Base-by-base conservation (phyloP, 2,888 invertebrate genomes). In the Chrysodeixis includens region DNA sequence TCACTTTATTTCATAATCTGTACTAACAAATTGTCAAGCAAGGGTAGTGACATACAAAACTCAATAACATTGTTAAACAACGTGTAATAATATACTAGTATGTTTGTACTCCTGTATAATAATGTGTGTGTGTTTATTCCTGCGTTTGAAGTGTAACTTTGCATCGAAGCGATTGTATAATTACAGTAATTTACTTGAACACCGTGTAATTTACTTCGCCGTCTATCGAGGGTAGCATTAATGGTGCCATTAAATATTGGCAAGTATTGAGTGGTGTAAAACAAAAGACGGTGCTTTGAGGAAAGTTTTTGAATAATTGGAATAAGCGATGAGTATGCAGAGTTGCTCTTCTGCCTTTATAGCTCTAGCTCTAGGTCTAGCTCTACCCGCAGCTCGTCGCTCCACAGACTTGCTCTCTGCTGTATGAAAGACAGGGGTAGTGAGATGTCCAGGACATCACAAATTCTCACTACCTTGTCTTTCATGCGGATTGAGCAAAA, bases 361-460 rank as follows among this genome's bases (percentile, higher is more conserved):
- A 55, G 56, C 14, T 64, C n/a, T n/a, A n/a, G n/a, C n/a, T n/a
- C n/a, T n/a, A n/a, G n/a, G n/a, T 53, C 18, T 35, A 12, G 54
- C 62, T 68, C 60, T 22, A 46, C 56, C 71, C 60, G 65, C 56
- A 32, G 64, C 26, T 69, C 62, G 60, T 30, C 53, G 71, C 44
- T 59, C 51, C 62, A 55, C 58, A 59, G 62, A 56, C 65, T 81
- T 86, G 94, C 94, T 92, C 92, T 92, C 94, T 96, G 93, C 97
- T 95, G 91, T 95, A 93, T 98, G 98, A 98, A 98, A 99, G 98
- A 99, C 99, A 98, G 98, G 98, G 97, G 98, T 99, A 98, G 98
- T 97, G 99, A 99, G 98, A 98, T 98, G 98, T 95, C 91, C 85
- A 95, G 95, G 92, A 93, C 95, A 91, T 90, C 91, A 90, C 87